Percentiles rank a stretch among this genome's conserved stretches.
Evolutionary conservation across 1,140 invertebrate genomes (phyloP).

Genomic region (Drosophila ambigua): DNA sequence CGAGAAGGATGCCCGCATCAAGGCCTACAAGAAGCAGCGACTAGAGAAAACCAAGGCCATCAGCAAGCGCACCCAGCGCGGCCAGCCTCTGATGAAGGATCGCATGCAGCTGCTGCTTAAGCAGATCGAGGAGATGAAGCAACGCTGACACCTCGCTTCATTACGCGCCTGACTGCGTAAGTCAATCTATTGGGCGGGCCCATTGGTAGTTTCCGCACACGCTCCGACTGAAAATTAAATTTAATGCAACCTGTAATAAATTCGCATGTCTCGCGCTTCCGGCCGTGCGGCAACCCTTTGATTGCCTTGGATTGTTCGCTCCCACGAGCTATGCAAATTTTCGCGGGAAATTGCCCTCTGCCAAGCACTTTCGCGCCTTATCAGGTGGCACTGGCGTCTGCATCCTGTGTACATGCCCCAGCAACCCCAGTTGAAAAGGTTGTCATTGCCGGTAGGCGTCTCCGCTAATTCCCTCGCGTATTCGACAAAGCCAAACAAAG

Average conservation of each 20-base stretch:
- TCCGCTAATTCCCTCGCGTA: slow-evolving; percentile 65
- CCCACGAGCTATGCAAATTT: slow-evolving; percentile 65
- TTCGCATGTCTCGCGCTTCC: slow-evolving; percentile 69
- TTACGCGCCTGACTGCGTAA: slow-evolving; percentile 4
- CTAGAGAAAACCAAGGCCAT: slow-evolving; percentile 73
- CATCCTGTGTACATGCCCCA: slow-evolving; percentile 42
- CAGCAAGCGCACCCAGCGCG: slow-evolving; percentile 73
- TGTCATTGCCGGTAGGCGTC: neutral
- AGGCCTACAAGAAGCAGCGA: slow-evolving; percentile 73
- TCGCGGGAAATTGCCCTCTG: slow-evolving; percentile 51
- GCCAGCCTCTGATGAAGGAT: slow-evolving; percentile 81
- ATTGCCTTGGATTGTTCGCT: slow-evolving; percentile 26
- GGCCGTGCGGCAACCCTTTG: slow-evolving; percentile 73
- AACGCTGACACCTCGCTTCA: slow-evolving; percentile 15
- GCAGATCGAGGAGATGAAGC: slow-evolving; percentile 80
- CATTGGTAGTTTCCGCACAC: slow-evolving; percentile 52
- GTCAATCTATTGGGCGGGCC: neutral
- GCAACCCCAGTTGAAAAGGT: slow-evolving; percentile 37
- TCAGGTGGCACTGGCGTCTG: slow-evolving; percentile 37
- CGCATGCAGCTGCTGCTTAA: slow-evolving; percentile 78
- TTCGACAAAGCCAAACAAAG: slow-evolving; percentile 55
- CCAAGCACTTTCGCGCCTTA: slow-evolving; percentile 51
- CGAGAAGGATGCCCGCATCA: slow-evolving; percentile 69
- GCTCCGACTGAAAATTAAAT: slow-evolving; percentile 70
- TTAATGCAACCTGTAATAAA: slow-evolving; percentile 83